These are phyloP conservation scores for Andinoacara biseriatus DNA, from an alignment of 2,113 vertebrate genomes.

Conservation along the genomic window DNA sequence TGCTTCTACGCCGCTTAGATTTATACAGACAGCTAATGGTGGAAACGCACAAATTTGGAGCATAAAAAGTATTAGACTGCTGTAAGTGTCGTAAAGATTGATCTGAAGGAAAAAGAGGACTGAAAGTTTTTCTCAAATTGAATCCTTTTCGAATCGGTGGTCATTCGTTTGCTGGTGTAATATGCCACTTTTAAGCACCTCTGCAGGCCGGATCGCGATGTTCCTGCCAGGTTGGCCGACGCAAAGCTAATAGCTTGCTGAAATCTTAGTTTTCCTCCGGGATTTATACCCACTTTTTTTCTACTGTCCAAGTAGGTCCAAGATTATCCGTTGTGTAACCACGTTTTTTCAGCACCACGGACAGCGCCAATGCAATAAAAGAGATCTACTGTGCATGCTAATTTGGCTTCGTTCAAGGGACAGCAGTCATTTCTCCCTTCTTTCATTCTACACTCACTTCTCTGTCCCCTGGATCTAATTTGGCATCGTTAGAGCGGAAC, in stretches of 20 bases:
- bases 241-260: conserved; percentile 62
- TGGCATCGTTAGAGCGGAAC: conserved; percentile 52
- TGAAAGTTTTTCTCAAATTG: conserved; percentile 5
- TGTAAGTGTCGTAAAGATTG: neutral
- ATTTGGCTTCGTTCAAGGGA: conserved; percentile 57
- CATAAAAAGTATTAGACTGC: neutral
- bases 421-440: conserved; percentile 48
- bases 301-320: conserved; percentile 42
- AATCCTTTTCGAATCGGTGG: conserved; percentile 7
- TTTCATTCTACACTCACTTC: conserved; percentile 32
- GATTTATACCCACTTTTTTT: conserved; percentile 61
- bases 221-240: conserved; percentile 54
- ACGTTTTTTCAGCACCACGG: conserved; percentile 67
- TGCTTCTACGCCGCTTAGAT: too few relatives aligned
- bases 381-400: conserved; percentile 59
- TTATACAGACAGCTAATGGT: neutral
- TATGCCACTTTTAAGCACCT: conserved; percentile 34
- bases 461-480: conserved; percentile 44
- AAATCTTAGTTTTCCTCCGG: conserved; percentile 58
- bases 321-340: conserved; percentile 65
- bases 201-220: conserved; percentile 13
- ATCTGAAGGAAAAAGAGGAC: neutral
- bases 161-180: conserved; percentile 37
- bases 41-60: neutral
- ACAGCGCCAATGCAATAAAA: conserved; percentile 65